Evolutionary conservation across 2,888 invertebrate genomes (phyloP).

Genomic region (Lasioglossum oenotherae): DNA sequence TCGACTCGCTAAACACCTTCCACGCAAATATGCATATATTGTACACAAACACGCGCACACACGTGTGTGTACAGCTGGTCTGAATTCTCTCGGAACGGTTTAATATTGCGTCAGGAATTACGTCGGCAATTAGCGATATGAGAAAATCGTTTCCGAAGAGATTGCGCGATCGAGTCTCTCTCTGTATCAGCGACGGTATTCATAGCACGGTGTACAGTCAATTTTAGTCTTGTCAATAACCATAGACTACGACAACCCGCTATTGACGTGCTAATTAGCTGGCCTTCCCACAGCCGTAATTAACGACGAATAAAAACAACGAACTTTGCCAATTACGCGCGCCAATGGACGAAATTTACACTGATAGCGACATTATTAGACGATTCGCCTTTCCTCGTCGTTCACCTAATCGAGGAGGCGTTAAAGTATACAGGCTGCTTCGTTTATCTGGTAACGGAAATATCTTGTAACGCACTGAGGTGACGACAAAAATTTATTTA

Average conservation of each 20-base stretch:
- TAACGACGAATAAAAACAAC: background rate
- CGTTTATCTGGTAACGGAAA: too few relatives aligned
- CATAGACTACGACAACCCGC: background rate
- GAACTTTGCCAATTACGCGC: background rate
- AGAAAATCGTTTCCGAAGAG: background rate
- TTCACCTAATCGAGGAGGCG: background rate
- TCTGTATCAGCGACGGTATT: background rate
- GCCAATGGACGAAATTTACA: background rate
- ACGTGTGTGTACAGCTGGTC: background rate
- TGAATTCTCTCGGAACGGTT: background rate
- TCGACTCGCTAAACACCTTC: slow-evolving; percentile 29
- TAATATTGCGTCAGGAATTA: background rate
- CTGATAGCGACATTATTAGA: background rate
- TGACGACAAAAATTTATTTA: too few relatives aligned
- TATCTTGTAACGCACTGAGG: too few relatives aligned
- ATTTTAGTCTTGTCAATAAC: background rate
- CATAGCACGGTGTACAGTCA: background rate
- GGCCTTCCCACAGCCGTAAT: background rate
- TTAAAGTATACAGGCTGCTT: too few relatives aligned
- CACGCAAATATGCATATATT: background rate
- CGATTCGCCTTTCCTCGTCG: background rate
- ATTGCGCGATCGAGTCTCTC: background rate
- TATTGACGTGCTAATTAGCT: background rate
- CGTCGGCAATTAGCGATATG: background rate
- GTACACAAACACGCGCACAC: background rate